A percentile compares a stretch with the other conserved stretches of the same genome.
These are phyloP conservation scores for Cryptosula pallasiana DNA, from an alignment of 2,888 invertebrate species.

Conservation along the genomic window DNA sequence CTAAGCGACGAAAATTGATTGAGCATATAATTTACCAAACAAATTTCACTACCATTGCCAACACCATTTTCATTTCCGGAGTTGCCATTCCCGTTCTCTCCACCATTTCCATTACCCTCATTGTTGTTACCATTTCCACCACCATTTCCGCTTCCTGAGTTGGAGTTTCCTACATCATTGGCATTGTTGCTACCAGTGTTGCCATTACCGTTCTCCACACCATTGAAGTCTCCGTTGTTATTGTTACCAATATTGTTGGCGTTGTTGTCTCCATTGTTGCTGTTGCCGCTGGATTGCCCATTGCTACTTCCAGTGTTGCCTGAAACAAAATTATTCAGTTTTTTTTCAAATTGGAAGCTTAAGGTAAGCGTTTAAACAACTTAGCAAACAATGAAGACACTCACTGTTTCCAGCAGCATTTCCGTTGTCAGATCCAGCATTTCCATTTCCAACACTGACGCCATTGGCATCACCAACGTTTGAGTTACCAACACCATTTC, in stretches of 20 bases:
- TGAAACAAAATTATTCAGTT: neutral
- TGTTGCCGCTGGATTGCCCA: conserved; percentile 6
- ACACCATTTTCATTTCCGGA: neutral
- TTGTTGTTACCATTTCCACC: neutral
- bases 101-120: neutral
- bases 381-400: neutral
- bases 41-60: neutral
- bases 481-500: conserved; percentile 1
- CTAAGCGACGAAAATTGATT: neutral
- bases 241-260: conserved; percentile 19
- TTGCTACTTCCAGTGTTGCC: conserved; percentile 11
- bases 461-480: conserved; percentile 4
- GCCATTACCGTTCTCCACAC: neutral
- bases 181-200: conserved; percentile 9
- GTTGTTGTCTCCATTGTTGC: conserved; percentile 22
- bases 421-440: conserved; percentile 6
- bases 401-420: conserved; percentile 1
- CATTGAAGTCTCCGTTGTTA: conserved; percentile 1
- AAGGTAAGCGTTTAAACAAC: neutral
- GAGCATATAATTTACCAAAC: too few species aligned
- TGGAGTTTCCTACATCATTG: conserved; percentile 11
- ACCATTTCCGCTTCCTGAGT: neutral
- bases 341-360: neutral
- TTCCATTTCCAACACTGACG: conserved; percentile 2
- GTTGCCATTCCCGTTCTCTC: conserved; percentile 18